phyloP scores from a whole-genome alignment of 2,797 vertebrate genomes.

The Psittacula derbiana region DNA sequence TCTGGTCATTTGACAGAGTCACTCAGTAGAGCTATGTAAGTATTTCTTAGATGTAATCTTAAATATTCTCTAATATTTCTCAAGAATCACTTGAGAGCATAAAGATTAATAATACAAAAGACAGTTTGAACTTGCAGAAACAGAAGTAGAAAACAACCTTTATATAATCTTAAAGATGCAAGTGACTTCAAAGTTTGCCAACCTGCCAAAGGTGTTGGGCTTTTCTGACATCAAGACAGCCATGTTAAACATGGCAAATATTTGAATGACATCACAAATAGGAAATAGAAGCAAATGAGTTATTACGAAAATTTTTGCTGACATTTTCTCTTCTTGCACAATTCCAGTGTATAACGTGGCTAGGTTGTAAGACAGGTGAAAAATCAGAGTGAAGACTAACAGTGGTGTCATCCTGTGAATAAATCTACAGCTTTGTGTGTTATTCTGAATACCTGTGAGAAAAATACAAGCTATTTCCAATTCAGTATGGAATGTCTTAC shows the following conservation, averaged over 20 bases:
- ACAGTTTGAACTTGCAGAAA: neutral
- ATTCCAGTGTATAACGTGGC: neutral
- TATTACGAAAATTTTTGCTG: neutral
- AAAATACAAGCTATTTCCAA: neutral
- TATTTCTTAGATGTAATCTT: neutral
- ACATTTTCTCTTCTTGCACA: neutral
- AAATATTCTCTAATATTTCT: neutral
- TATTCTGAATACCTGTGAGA: neutral
- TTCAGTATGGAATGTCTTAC: neutral
- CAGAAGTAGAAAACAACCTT: neutral
- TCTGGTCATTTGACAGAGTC: neutral
- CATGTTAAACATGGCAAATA: neutral
- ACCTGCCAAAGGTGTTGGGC: neutral
- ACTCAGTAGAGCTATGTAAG: neutral
- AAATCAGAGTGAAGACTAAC: neutral
- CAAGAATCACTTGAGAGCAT: neutral
- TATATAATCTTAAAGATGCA: neutral
- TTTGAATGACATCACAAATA: neutral
- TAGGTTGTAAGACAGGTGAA: neutral
- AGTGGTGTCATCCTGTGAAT: neutral
- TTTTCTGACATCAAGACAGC: neutral
- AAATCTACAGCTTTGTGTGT: neutral
- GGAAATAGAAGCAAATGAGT: neutral
- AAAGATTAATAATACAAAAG: neutral
- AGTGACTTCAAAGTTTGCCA: neutral